These are phyloP conservation scores for Harmothoe impar DNA, from an alignment of 2,888 invertebrate species.

Conservation along the genomic window DNA sequence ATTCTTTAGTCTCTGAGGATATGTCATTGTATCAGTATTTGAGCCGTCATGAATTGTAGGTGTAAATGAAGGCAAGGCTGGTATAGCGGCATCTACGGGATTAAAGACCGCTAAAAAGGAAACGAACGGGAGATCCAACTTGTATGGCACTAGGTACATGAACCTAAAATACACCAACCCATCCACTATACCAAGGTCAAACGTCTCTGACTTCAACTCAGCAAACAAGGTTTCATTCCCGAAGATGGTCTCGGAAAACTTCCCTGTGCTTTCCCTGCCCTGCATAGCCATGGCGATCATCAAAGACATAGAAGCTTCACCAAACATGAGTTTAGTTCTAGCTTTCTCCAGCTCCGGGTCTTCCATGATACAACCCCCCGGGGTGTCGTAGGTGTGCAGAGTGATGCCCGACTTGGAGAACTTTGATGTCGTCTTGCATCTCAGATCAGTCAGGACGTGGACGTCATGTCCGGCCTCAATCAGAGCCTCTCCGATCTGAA, in stretches of 20 bases:
- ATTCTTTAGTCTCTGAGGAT: neutral
- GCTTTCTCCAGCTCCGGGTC: neutral
- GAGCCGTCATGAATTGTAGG: neutral
- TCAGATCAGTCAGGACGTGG: neutral
- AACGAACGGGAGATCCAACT: neutral
- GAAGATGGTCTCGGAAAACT: neutral
- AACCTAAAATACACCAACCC: neutral
- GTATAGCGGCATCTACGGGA: neutral
- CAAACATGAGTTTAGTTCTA: neutral
- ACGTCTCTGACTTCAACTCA: neutral
- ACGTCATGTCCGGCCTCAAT: neutral
- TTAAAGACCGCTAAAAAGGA: neutral
- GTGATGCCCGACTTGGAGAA: neutral
- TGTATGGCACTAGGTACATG: neutral
- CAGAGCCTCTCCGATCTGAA: neutral
- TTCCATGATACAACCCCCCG: neutral
- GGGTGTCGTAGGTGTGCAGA: neutral
- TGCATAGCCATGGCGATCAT: neutral
- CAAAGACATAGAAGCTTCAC: neutral
- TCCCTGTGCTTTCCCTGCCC: neutral
- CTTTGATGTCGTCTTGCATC: neutral
- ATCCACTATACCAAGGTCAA: neutral
- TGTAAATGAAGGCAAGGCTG: slow-evolving; percentile 21
- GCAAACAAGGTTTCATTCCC: neutral
- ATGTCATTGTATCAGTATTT: neutral